These are phyloP conservation scores for Phthorimaea operculella DNA, from an alignment of 1,140 invertebrate genomes.

Conservation along the genomic window DNA sequence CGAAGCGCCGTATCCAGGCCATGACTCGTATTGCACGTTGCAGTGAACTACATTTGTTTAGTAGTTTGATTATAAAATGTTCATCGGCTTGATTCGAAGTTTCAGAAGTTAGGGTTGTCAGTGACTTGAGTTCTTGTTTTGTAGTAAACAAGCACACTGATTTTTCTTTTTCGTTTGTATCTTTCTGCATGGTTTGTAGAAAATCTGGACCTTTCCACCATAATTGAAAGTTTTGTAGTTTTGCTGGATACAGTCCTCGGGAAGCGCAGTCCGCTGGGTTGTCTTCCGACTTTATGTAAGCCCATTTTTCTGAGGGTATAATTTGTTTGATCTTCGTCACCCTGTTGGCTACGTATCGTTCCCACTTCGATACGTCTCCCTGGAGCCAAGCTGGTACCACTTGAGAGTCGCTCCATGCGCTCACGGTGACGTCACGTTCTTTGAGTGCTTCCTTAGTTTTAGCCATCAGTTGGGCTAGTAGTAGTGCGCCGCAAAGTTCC, in stretches of 20 bases:
- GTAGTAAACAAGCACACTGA: not conserved
- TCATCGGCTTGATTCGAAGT: not conserved
- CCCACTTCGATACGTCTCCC: conserved; percentile 23
- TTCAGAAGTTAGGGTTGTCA: not conserved
- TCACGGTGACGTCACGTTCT: conserved; percentile 3
- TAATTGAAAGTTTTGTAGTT: conserved; percentile 14
- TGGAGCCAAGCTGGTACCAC: conserved; percentile 37
- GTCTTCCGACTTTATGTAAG: conserved; percentile 22
- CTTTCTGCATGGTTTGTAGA: conserved; percentile 1
- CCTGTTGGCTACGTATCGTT: conserved; percentile 42
- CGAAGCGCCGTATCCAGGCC: conserved; percentile 16
- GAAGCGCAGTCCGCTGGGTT: conserved; percentile 31
- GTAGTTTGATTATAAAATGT: conserved; percentile 3
- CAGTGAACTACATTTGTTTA: conserved; percentile 17
- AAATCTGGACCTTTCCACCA: conserved; percentile 24
- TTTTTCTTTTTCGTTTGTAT: conserved; percentile 5
- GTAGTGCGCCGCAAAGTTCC: conserved; percentile 55
- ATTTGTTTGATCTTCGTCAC: conserved; percentile 31
- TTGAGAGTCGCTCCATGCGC: conserved; percentile 33
- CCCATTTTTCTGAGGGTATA: conserved; percentile 17
- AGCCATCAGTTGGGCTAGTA: conserved; percentile 35
- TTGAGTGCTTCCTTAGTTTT: conserved; percentile 19
- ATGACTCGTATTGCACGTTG: conserved; percentile 9
- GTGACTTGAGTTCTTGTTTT: not conserved
- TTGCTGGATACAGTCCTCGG: conserved; percentile 15